phyloP scores from a whole-genome alignment of 2,888 invertebrate species.

The Allacma fusca region DNA sequence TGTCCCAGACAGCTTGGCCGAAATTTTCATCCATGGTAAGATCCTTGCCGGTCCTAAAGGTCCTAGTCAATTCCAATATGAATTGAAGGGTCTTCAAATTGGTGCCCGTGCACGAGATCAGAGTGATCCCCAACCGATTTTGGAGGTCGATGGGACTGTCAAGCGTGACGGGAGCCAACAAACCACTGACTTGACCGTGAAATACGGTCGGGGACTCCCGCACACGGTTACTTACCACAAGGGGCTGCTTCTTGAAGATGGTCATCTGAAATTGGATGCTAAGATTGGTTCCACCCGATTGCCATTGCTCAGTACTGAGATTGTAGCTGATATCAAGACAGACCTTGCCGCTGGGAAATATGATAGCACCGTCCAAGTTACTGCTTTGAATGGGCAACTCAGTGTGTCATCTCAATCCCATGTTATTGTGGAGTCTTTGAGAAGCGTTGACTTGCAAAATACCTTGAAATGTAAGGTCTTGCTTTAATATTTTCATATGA shows the following conservation, averaged over 20 bases:
- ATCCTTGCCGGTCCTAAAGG: neutral
- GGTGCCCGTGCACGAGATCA: slow-evolving; percentile 28
- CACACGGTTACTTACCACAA: slow-evolving; percentile 33
- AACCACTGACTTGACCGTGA: slow-evolving; percentile 14
- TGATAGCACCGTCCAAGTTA: slow-evolving; percentile 11
- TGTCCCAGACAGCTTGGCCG: neutral
- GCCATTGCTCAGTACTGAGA: slow-evolving; percentile 21
- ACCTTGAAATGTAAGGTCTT: slow-evolving; percentile 27
- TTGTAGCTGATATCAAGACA: neutral
- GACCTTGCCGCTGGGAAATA: slow-evolving; percentile 12
- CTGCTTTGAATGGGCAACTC: slow-evolving; percentile 32
- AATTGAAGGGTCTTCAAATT: slow-evolving; percentile 27
- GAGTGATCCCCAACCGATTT: slow-evolving; percentile 21
- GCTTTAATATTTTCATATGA: too few relatives aligned
- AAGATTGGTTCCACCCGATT: slow-evolving; percentile 18
- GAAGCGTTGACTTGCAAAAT: slow-evolving; percentile 25
- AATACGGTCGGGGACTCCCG: slow-evolving; percentile 14
- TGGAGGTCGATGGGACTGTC: slow-evolving; percentile 5
- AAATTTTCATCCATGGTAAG: slow-evolving; percentile 28
- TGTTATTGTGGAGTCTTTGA: neutral
- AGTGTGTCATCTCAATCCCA: neutral
- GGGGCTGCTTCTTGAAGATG: neutral
- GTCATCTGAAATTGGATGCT: neutral
- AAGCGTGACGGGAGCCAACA: neutral
- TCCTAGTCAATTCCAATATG: neutral